Conservation (phyloP, 2,113 vertebrate species). For the Siniperca knerii region DNA sequence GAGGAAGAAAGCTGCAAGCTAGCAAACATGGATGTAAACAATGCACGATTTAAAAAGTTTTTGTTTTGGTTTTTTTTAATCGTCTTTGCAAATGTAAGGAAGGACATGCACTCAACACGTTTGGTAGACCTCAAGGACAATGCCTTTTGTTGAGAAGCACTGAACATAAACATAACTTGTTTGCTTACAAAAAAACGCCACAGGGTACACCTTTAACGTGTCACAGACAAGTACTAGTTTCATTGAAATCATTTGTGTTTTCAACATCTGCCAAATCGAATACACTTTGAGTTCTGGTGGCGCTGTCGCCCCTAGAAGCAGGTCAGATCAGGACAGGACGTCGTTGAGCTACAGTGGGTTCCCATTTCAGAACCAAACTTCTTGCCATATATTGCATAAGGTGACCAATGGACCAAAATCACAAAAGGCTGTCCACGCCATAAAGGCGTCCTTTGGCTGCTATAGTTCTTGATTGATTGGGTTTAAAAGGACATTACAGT, state of each 20-base stretch:
- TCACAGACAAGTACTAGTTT: background rate
- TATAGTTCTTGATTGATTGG: slow-evolving; percentile 1
- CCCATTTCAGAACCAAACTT: background rate
- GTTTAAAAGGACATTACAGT: slow-evolving; percentile 17
- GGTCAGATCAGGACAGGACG: background rate
- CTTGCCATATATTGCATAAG: background rate
- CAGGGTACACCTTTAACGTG: background rate
- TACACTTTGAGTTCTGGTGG: background rate
- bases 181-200: background rate
- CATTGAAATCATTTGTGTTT: background rate
- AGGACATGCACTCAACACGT: background rate
- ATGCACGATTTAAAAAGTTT: background rate
- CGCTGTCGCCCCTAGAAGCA: background rate
- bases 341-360: background rate
- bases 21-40: slow-evolving; percentile 11
- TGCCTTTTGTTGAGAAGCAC: background rate
- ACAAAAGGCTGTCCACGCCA: background rate
- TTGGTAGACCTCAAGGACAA: background rate
- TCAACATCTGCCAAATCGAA: background rate
- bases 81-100: background rate
- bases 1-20: background rate
- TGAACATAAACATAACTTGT: background rate
- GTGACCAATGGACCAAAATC: slow-evolving; percentile 24
- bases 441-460: background rate
- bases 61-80: background rate